Conservation (phyloP, 2,113 vertebrate genomes). For the Phrynocephalus versicolor region DNA sequence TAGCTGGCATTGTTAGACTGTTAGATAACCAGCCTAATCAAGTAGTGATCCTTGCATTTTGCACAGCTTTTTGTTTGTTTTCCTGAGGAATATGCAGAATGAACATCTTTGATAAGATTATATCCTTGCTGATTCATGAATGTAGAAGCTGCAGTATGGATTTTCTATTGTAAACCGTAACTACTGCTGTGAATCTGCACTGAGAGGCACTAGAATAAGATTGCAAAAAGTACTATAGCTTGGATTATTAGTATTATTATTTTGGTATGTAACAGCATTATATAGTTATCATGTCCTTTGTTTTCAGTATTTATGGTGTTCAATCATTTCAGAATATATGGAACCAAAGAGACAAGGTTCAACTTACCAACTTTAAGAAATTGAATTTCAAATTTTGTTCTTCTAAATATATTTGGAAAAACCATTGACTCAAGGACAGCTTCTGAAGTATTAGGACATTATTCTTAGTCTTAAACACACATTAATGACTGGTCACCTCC, state of each 20-base stretch:
- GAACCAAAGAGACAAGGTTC: not conserved
- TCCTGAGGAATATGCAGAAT: not conserved
- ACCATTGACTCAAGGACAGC: not conserved
- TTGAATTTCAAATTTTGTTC: not conserved
- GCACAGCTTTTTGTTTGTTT: not conserved
- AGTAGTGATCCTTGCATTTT: not conserved
- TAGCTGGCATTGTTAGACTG: not conserved
- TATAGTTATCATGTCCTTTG: not conserved
- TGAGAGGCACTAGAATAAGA: slow-evolving; percentile 12
- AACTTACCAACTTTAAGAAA: not conserved
- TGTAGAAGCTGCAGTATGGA: not conserved
- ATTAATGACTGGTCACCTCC: too few species aligned
- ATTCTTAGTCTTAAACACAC: not conserved
- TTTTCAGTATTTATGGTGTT: not conserved
- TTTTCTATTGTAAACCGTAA: not conserved
- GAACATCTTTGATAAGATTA: not conserved
- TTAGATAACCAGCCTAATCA: too few species aligned
- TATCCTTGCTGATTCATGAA: not conserved
- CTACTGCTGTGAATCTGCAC: slow-evolving; percentile 21
- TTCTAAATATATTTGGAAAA: not conserved
- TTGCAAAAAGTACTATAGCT: not conserved
- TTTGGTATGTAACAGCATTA: not conserved
- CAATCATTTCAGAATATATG: not conserved
- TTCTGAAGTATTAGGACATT: not conserved
- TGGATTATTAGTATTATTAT: not conserved